These are phyloP conservation scores for Drosophila setifemur DNA, from an alignment of 1,140 invertebrate genomes.

Conservation along the genomic window DNA sequence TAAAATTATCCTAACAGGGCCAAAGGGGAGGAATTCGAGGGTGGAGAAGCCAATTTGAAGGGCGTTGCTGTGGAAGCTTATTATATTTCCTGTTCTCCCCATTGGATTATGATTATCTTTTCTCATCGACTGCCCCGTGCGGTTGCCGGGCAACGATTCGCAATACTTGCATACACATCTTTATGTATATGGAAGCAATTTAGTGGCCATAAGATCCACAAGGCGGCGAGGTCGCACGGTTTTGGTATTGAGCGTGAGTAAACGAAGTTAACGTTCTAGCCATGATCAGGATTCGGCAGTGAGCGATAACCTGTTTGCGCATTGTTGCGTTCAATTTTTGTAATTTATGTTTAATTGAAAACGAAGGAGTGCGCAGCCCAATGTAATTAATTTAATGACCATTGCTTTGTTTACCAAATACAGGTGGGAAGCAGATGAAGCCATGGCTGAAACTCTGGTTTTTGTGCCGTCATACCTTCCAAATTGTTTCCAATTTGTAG, in stretches of 20 bases:
- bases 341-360: constrained; percentile 71
- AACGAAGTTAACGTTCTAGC: constrained; percentile 33
- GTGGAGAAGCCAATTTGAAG: constrained; percentile 54
- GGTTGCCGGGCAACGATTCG: constrained; percentile 9
- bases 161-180: not conserved
- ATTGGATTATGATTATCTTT: constrained; percentile 43
- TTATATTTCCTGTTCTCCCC: constrained; percentile 61
- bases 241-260: constrained; percentile 48
- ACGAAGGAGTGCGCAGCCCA: constrained; percentile 34
- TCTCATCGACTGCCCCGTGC: not conserved
- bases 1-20: constrained; percentile 58
- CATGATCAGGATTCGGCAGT: constrained; percentile 21
- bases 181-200: constrained; percentile 40
- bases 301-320: constrained; percentile 46
- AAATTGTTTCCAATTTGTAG: constrained; percentile 34
- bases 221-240: constrained; percentile 31
- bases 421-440: constrained; percentile 31
- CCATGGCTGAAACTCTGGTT: not conserved
- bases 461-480: constrained; percentile 35
- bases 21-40: not conserved
- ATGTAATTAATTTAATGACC: constrained; percentile 77
- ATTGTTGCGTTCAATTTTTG: constrained; percentile 35
- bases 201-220: constrained; percentile 58
- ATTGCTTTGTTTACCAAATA: constrained; percentile 50
- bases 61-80: constrained; percentile 62